Evolutionary conservation across 2,797 vertebrate genomes (phyloP), one percentile per base, ranked within the genome.

Genomic region (Austrolebias charrua): DNA sequence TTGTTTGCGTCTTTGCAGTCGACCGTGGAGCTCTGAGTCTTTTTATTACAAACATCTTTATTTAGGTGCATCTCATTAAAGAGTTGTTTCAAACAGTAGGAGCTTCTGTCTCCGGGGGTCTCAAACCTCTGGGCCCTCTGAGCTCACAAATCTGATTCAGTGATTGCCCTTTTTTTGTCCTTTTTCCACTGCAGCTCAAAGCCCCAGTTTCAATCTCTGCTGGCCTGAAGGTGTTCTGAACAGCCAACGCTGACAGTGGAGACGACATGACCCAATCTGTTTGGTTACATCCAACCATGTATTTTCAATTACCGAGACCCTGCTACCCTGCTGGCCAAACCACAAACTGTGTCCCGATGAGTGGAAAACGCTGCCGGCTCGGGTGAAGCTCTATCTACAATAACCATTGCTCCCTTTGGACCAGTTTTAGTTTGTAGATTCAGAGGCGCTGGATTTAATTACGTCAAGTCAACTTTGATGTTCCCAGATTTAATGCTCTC

Each of bases 341-440:
- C 63, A 45, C 58, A 49, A 60, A 63, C 46, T 63, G 49, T 16
- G 40, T 28, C 63, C 44, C n/a, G 44, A 40, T 45, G 48, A 55
- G 58, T 33, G 73, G 58, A 70, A 71, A 76, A 66, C 24, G 14
- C 49, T 35, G 38, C 58, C 42, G 35, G 44, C 56, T 45, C 24
- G 28, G 43, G 56, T 43, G 13, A 44, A 49, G 62, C 58, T 55
- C 28, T 46, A 45, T 69, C 53, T 35, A 19, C 33, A 14, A 13
- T 8, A 44, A 51, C 71, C 54, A 54, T 54, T 44, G 6, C 15
- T 55, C 10, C 3, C 20, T 14, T 43, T 43, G 46, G 28, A 38
- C 31, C 38, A 16, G 13, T 54, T 38, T 51, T 8, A 14, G 18
- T 43, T 43, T 42, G 38, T 55, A 16, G n/a, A 44, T 57, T 29